Evolutionary conservation across 2,888 invertebrate species (phyloP), one percentile per base, ranked within the genome.

Genomic region (Drosophila anceps): DNA sequence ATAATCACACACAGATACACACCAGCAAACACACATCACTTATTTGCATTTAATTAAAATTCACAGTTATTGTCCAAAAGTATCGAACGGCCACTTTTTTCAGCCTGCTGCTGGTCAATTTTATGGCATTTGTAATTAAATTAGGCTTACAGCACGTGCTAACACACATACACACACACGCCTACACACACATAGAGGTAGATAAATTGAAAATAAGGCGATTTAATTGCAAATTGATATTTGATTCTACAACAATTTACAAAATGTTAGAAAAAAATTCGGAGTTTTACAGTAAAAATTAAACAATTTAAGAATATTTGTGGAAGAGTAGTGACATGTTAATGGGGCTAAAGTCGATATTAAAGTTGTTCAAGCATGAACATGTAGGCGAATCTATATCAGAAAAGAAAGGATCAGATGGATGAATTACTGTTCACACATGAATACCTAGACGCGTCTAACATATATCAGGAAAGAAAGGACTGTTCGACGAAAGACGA

Each of bases 21-120:
- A 62, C 46, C 59, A 33, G 24, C 24, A 64, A 29, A 35, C 53
- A 55, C 35, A 24, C 69, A 74, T 66, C 66, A 69, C 71, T 73
- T 79, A 86, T 85, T 84, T 86, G 86, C 86, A 87, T 85, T 85
- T 85, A 85, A 85, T 85, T 85, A 85, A 82, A 85, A 81, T 78
- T 74, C 81, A 61, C 83, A 87, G 77, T 79, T 85, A 85, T 87
- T 85, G 88, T 82, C 71, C 60, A 76, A 76, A 76, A 74, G 74
- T 76, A 82, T 86, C 62, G 79, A 70, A 63, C 50, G 59, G 31
- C 13, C 18, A 29, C 70, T 74, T 73, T 69, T 64, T 68, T 61
- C 35, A 7, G 18, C 37, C 37, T 20, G 12, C 44, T 61, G 51
- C 44, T 70, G 79, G 63, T 67, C 69, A 70, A 83, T 81, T 81